Base-by-base conservation (phyloP, 2,888 invertebrate genomes). In the Acanthosepion pharaonis region DNA sequence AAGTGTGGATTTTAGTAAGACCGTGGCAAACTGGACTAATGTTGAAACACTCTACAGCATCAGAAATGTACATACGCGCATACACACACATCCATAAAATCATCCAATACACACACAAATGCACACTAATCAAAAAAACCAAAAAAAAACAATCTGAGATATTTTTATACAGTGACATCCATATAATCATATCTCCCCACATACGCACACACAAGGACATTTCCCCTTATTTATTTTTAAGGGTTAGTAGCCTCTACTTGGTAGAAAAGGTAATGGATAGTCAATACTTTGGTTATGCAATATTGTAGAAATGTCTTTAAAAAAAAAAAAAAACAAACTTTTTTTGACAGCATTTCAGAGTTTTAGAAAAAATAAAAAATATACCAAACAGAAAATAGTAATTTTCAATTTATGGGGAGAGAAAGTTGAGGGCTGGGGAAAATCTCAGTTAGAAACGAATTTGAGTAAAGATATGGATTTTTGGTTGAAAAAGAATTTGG, bases 11-110 rank as follows among this genome's bases (percentile, higher is more conserved):
- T 78, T 78, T 33, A 11, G 11, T 33, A 78, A n/a, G 78, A 78
- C 78, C 78, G 78, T 78, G 78, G 78, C 78, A 78, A 78, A 78
- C 78, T 78, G 78, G 78, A 33, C 78, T 78, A 78, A 78, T 78
- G n/a, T 78, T 78, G n/a, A n/a, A 78, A 78, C 28, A 28, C 78
- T n/a, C 20, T 15, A 78, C 33, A 78, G n/a, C 2, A n/a, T 78
- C 78, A n/a, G 18, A 78, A 33, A 48, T 92, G 9, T 48, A 92
- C 49, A 92, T 48, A 25, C 25, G 48, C 2, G 23, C 25, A 92
- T 5, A 92, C 18, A 42, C 6, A 91, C 33, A 91, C 20, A 91
- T 91, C 28, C 33, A 9, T 91, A 91, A n/a, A 91, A 33, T 91
- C 33, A 42, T 15, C 48, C 15, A 33, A 91, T 91, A 91, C 48